A percentile compares a stretch with the other conserved stretches of the same genome.
Conservation (phyloP, 2,888 invertebrate species). For the Microctonus hyperodae region DNA sequence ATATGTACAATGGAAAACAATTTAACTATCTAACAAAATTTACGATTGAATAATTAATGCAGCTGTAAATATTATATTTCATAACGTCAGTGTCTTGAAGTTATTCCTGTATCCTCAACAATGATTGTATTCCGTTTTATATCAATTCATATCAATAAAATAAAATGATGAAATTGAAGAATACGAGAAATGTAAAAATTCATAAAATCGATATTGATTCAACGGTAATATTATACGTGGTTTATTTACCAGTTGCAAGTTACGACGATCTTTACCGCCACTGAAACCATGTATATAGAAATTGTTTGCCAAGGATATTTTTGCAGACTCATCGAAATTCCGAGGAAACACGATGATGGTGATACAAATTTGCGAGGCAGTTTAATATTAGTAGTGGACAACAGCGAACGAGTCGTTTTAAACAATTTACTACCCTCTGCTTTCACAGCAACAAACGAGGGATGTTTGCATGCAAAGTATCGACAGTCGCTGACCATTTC, state of each 20-base stretch:
- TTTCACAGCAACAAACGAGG: background rate
- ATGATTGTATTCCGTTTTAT: background rate
- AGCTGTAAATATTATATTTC: too few relatives aligned
- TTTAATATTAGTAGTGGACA: conserved; percentile 6
- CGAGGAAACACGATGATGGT: conserved; percentile 4
- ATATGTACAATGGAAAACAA: background rate
- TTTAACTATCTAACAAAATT: too few relatives aligned
- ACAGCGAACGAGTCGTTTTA: conserved; percentile 23
- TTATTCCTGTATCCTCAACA: background rate
- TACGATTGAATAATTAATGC: too few relatives aligned
- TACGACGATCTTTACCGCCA: background rate
- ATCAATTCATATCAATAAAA: background rate
- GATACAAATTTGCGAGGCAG: conserved; percentile 16
- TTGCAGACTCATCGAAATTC: conserved; percentile 28
- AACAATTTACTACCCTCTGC: conserved; percentile 24
- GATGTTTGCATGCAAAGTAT: conserved; percentile 48
- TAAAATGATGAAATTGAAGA: background rate
- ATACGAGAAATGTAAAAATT: background rate
- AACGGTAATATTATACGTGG: background rate
- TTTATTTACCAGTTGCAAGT: conserved; percentile 4
- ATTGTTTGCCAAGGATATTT: conserved; percentile 19
- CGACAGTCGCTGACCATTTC: conserved; percentile 44
- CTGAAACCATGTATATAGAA: background rate
- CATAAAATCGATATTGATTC: conserved; percentile 14
- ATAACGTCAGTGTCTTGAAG: background rate